Percentiles rank a stretch among this genome's conserved stretches.
Conservation (phyloP, 2,888 invertebrate genomes). For the Rotaria sp. region DNA sequence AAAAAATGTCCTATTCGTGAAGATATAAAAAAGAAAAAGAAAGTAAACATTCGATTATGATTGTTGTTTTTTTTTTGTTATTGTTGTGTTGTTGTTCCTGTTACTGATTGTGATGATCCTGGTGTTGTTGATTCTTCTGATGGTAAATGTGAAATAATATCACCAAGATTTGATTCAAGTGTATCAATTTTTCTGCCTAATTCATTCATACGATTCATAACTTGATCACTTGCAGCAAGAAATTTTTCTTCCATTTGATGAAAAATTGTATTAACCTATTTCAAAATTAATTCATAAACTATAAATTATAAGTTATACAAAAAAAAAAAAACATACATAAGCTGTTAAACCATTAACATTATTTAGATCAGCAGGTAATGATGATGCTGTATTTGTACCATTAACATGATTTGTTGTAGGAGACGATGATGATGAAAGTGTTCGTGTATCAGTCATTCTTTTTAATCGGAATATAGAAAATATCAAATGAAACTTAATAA, state of each 20-base stretch:
- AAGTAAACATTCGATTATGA: background rate
- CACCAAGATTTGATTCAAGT: background rate
- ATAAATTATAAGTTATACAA: too few species aligned
- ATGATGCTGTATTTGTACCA: background rate
- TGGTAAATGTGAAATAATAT: constrained; percentile 17
- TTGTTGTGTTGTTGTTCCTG: background rate
- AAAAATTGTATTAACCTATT: constrained; percentile 13
- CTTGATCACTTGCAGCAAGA: constrained; percentile 13
- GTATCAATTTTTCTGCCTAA: background rate
- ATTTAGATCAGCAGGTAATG: background rate
- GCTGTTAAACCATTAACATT: background rate
- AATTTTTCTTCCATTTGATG: constrained; percentile 26
- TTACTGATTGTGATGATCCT: background rate
- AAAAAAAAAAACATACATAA: background rate
- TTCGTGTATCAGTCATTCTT: background rate
- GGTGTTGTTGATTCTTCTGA: background rate
- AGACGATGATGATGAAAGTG: background rate
- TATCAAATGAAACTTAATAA: background rate
- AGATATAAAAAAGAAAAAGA: background rate
- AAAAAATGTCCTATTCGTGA: background rate
- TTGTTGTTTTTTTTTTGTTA: background rate
- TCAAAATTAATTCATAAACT: background rate
- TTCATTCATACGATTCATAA: constrained; percentile 28
- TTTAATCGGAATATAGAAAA: background rate
- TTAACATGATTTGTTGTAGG: background rate